Percentiles rank a stretch among this genome's conserved stretches.
Evolutionary conservation across 2,888 invertebrate genomes (phyloP).

Genomic region (Blastobasis adustella): DNA sequence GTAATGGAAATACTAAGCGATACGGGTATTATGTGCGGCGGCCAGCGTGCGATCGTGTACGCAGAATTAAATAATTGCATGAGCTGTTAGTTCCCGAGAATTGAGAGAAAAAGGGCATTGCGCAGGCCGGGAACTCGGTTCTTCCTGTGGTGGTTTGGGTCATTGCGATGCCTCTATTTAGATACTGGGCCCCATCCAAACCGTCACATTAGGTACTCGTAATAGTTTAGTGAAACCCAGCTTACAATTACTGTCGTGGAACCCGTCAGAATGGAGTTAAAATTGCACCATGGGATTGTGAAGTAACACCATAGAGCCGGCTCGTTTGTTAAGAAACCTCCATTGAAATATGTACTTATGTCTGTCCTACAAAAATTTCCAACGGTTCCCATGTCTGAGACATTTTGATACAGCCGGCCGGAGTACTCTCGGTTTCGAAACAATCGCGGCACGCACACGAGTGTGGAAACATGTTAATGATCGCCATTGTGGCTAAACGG

Average conservation of each 20-base stretch:
- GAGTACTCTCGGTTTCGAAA: slow-evolving; percentile 68
- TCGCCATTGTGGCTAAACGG: slow-evolving; percentile 55
- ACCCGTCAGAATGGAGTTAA: neutral
- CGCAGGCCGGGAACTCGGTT: slow-evolving; percentile 21
- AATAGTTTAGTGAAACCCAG: too few relatives aligned
- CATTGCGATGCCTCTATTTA: too few relatives aligned
- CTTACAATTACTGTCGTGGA: too few relatives aligned
- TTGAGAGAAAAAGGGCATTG: slow-evolving; percentile 24
- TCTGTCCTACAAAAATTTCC: slow-evolving; percentile 4
- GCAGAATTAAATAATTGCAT: slow-evolving; percentile 38
- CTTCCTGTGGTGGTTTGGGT: slow-evolving; percentile 13
- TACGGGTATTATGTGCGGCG: slow-evolving; percentile 1
- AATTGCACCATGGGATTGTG: slow-evolving; percentile 1
- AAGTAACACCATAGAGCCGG: slow-evolving; percentile 5
- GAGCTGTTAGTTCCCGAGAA: slow-evolving; percentile 36
- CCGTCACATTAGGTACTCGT: too few relatives aligned
- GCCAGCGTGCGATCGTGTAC: slow-evolving; percentile 23
- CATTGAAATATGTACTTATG: slow-evolving; percentile 6
- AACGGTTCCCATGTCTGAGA: slow-evolving; percentile 14
- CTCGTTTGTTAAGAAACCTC: slow-evolving; percentile 7
- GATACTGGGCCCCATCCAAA: too few relatives aligned
- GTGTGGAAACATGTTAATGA: slow-evolving; percentile 66
- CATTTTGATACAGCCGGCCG: slow-evolving; percentile 14
- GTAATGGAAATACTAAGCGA: neutral
- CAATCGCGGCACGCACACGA: slow-evolving; percentile 52